Base-by-base conservation (phyloP, 1,140 invertebrate species). In the Aphidius ervi region DNA sequence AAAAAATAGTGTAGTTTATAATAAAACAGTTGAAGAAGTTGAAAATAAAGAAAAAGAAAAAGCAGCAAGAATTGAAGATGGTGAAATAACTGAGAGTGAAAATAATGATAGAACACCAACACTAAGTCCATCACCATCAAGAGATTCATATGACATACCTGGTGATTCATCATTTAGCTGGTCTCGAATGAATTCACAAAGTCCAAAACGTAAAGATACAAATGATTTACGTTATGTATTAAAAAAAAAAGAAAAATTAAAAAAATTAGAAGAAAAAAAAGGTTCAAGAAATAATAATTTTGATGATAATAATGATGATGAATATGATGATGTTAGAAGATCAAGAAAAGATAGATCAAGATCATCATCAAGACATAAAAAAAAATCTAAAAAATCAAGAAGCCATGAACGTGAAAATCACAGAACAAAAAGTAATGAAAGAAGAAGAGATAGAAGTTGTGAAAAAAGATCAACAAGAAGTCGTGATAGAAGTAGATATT, bases 1-100 rank as follows among this genome's bases (percentile, higher is more conserved):
- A 20, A 87, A 87, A 67, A 84, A 86, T 54, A 87, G 86, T 76
- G 68, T 80, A 46, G 83, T 88, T 23, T 88, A 84, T 74, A 85
- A 85, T 68, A 84, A 85, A 63, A 84, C 84, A 23, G 83, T 87
- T 1, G 85, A 85, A 68, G 81, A 85, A 69, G 84, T 84, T 46
- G 86, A 88, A 72, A 84, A 85, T 65, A 83, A 86, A 67, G 82
- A 83, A 53, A 83, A 82, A 62, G 82, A 81, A 62, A 87, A 84
- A 70, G 82, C 81, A 49, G 83, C 85, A 41, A 79, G 80, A 63
- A 83, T 83, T 76, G 83, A 87, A 75, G 85, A 87, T 67, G 85
- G 84, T 2, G 85, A 85, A 78, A 74, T 85, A 46, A 81, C 82
- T 40, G 84, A 87, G 46, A 82, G 82, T 7, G 83, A 81, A 20